phyloP scores from a whole-genome alignment of 2,888 invertebrate species.

The Pherbina coryleti region DNA sequence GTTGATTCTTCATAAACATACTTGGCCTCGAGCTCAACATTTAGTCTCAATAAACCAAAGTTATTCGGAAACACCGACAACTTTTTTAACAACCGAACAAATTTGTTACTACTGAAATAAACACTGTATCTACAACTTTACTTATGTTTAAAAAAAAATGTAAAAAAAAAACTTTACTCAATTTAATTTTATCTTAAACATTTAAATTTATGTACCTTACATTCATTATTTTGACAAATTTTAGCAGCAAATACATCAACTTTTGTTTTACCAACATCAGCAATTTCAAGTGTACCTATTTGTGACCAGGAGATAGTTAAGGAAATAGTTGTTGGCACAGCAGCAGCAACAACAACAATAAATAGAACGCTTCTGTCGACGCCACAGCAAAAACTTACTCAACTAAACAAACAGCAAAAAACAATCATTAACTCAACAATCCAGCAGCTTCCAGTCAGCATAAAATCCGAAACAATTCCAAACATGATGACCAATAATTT shows the following conservation, averaged over 20 bases:
- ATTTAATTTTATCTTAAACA: too few relatives aligned
- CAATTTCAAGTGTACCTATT: conserved; percentile 8
- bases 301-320: conserved; percentile 46
- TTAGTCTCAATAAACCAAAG: too few relatives aligned
- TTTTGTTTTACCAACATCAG: conserved; percentile 31
- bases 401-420: conserved; percentile 32
- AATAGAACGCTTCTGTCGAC: conserved; percentile 35
- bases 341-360: conserved; percentile 26
- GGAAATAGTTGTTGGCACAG: conserved; percentile 46
- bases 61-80: too few relatives aligned
- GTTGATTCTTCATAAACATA: too few relatives aligned
- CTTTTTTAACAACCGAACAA: too few relatives aligned
- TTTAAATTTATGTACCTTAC: too few relatives aligned
- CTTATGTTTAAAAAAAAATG: too few relatives aligned
- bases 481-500: not conserved
- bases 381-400: conserved; percentile 6
- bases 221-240: not conserved
- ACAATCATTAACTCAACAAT: conserved; percentile 13
- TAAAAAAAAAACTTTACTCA: too few relatives aligned
- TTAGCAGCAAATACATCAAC: conserved; percentile 39
- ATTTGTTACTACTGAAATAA: too few relatives aligned
- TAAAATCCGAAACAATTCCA: not conserved
- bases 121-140: too few relatives aligned
- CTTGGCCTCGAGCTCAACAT: too few relatives aligned
- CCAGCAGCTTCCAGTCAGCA: not conserved